Base-by-base conservation (phyloP, 2,888 invertebrate genomes). In the Synanthedon vespiformis region DNA sequence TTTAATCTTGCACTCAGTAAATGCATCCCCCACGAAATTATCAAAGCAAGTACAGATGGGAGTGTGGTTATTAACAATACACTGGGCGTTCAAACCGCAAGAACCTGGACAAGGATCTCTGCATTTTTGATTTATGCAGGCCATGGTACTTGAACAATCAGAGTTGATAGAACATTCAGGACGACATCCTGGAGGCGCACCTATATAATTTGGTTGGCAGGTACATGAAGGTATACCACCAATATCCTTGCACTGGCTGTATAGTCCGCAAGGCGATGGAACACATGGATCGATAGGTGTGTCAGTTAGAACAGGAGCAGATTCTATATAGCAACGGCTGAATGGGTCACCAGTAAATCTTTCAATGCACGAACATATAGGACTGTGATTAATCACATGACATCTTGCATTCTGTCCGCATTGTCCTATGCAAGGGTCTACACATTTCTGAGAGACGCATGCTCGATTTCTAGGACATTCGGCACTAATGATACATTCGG, bases 51-150 rank as follows among this genome's bases (percentile, higher is more conserved):
- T 88, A 70, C 95, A 95, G 51, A 90, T 90, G 1, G 95, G 94
- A 54, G 89, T 91, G 64, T 95, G 94, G 68, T 92, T 93, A 57
- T 91, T 89, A 5, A 94, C 92, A 47, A 73, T 73, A 65, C 93
- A 91, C 60, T 88, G 83, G 53, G 93, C 89, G 63, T 89, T 87
- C 55, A 90, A 65, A 49, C 93, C 93, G 65, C 93, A 95, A 5
- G 92, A 92, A 11, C 94, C 94, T 8, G 92, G 92, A 63, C 95
- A 95, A n/a, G 94, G 94, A 74, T 95, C 94, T 58, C 79, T 85
- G 71, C 95, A 95, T 72, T 89, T 92, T 66, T 92, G 91, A 60
- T 91, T 90, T 49, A 95, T 92, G 66, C 95, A 95, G 47, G 95
- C 94, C 62, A 90, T 84, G 67, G 92, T 91, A 64, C 91, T 92